Evolutionary conservation across 2,797 vertebrate species (phyloP).

Genomic region (Staurois parvus): DNA sequence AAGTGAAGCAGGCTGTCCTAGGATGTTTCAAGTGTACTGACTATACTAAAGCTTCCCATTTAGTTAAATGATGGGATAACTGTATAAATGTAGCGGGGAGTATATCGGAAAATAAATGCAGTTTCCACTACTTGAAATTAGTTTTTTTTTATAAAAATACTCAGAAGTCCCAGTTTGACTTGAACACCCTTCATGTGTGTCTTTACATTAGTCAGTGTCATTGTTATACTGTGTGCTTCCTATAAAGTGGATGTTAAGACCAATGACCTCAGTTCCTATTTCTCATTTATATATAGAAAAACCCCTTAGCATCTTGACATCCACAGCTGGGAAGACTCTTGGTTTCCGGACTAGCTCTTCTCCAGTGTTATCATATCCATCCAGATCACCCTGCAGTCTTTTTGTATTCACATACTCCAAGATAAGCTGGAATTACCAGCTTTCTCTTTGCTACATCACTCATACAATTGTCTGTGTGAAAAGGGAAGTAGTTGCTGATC

Average conservation of each 20-base stretch:
- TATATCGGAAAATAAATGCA: no score
- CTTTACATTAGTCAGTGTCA: background rate
- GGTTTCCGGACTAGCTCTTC: conserved; percentile 64
- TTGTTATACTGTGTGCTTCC: background rate
- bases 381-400: conserved; percentile 63
- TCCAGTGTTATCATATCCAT: conserved; percentile 68
- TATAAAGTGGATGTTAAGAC: background rate
- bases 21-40: no score
- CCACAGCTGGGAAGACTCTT: conserved; percentile 44
- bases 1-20: no score
- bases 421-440: conserved; percentile 61
- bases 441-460: conserved; percentile 65
- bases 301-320: conserved; percentile 43
- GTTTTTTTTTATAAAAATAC: no score
- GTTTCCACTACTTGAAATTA: no score
- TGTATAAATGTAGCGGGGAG: no score
- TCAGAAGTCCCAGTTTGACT: no score
- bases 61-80: no score
- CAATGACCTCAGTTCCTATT: conserved; percentile 50
- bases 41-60: no score
- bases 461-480: conserved; percentile 69
- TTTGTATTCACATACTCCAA: conserved; percentile 62
- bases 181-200: no score
- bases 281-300: conserved; percentile 30
- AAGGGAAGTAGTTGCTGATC: conserved; percentile 78